Evolutionary conservation across 2,888 invertebrate genomes (phyloP).

Genomic region (Pseudoips prasinana): DNA sequence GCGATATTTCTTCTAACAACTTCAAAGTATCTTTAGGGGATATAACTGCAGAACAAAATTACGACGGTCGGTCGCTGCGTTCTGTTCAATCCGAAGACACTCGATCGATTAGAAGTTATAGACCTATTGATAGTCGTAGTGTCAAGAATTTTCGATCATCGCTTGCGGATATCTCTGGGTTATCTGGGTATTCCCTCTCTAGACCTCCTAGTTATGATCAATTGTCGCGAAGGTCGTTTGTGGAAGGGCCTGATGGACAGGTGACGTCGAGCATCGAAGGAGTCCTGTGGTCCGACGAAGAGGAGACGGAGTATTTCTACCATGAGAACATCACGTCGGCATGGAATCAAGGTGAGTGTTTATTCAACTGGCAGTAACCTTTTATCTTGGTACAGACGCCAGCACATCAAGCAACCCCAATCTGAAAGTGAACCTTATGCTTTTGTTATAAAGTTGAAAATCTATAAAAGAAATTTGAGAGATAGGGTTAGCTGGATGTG

Average conservation of each 20-base stretch:
- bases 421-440: too few relatives aligned
- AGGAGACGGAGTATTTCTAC: conserved; percentile 77
- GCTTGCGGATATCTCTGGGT: conserved; percentile 61
- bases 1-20: conserved; percentile 70
- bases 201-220: conserved; percentile 74
- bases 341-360: conserved; percentile 74
- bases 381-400: too few relatives aligned
- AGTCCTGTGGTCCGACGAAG: conserved; percentile 79
- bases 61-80: conserved; percentile 63
- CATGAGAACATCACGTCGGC: conserved; percentile 75
- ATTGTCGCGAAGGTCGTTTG: conserved; percentile 67
- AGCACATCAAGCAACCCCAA: too few relatives aligned
- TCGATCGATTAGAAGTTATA: conserved; percentile 56
- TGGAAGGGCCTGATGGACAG: conserved; percentile 61
- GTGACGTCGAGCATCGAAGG: conserved; percentile 79
- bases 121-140: conserved; percentile 71
- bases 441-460: too few relatives aligned
- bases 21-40: conserved; percentile 75
- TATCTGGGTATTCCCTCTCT: conserved; percentile 43
- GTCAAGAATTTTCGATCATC: conserved; percentile 73
- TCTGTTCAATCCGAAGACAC: conserved; percentile 67
- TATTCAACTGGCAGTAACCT: neutral
- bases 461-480: too few relatives aligned
- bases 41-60: conserved; percentile 58
- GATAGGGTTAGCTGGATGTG: too few relatives aligned